Base-by-base conservation (phyloP, 2,888 invertebrate genomes). In the Cerceris rybyensis region DNA sequence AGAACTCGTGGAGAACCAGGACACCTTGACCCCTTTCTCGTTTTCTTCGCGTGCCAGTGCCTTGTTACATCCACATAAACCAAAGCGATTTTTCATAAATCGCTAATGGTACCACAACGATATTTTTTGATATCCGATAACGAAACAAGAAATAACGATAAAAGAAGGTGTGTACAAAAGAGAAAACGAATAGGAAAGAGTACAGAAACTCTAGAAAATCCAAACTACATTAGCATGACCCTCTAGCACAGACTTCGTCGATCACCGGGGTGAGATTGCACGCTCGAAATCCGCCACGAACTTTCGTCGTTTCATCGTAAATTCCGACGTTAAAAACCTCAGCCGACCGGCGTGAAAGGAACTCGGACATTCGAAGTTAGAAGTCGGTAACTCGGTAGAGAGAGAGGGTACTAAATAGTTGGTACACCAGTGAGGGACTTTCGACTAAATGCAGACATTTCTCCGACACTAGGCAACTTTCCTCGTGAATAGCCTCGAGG, bases 41-140 rank as follows among this genome's bases (percentile, higher is more conserved):
- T 69, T 46, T 50, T 28, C 57, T 57, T 71, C 72, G 82, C 75
- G 66, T 71, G 64, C 39, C 16, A 7, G 39, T 28, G 41, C 49
- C 14, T 13, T 55, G 13, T 49, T n/a, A 9, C 14, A 52, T 8
- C 9, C 5, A 58, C 16, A 46, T 28, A n/a, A 13, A 50, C 7
- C 9, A 17, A 7, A 1, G 17, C 28, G 42, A 55, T 58, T 43
- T 16, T 43, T 50, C 61, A n/a, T 52, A 52, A 57, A 58, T 64
- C 74, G 63, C 54, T 70, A 74, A 68, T 60, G 28, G 60, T 17
- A 64, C 54, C 43, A 41, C 43, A 65, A 75, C 61, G 75, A 80
- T 75, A 77, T 78, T 78, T 71, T 66, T 60, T 69, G 52, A 60
- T 9, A 43, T 64, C 69, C 76, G 81, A 84, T 84, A 81, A 79